Conservation (phyloP, 2,797 vertebrate genomes). For the Galagoides demidoff region DNA sequence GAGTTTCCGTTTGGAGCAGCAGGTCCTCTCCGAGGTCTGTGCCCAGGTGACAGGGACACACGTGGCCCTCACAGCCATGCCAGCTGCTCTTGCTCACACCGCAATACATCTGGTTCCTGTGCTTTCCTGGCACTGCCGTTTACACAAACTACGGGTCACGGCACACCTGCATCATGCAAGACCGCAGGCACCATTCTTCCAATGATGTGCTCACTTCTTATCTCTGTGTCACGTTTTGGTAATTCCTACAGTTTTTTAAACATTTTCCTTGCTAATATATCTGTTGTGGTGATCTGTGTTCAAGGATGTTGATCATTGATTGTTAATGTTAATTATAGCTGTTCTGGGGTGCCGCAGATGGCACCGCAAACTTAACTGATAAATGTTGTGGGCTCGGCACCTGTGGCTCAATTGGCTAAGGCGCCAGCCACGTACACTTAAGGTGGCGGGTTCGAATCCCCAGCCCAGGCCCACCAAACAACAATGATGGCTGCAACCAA, state of each 20-base stretch:
- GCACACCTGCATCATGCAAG: background rate
- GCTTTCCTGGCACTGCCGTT: background rate
- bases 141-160: background rate
- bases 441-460: too few species aligned
- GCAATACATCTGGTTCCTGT: background rate
- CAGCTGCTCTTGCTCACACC: too few species aligned
- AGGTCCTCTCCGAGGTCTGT: fast-evolving
- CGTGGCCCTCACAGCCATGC: too few species aligned
- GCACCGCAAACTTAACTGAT: background rate
- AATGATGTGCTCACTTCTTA: background rate
- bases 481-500: too few species aligned
- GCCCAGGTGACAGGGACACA: background rate
- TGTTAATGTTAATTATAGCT: background rate
- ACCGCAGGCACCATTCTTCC: background rate
- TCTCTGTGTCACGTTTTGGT: background rate
- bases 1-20: background rate
- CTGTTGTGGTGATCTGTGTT: background rate
- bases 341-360: background rate
- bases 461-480: too few species aligned
- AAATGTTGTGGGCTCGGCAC: background rate
- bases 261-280: background rate
- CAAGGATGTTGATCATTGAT: background rate
- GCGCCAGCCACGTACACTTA: too few species aligned
- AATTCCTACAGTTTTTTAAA: background rate
- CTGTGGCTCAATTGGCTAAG: too few species aligned